Evolutionary conservation across 2,888 invertebrate species (phyloP).

Genomic region (Automeris io): DNA sequence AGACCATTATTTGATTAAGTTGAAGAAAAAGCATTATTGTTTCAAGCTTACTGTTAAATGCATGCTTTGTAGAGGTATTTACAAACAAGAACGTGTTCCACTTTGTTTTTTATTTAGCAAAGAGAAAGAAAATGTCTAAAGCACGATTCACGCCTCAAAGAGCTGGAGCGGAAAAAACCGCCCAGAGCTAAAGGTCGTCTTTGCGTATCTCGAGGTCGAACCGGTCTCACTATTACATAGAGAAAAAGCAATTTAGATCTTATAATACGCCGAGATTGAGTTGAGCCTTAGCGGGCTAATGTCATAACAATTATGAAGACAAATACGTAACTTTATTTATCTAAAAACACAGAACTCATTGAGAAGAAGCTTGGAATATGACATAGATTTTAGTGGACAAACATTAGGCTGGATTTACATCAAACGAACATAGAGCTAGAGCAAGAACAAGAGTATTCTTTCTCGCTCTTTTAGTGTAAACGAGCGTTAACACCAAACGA

Average conservation of each 20-base stretch:
- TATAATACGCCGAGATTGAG: slow-evolving; percentile 28
- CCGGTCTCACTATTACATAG: slow-evolving; percentile 28
- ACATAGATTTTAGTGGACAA: no score
- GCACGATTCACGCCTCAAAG: slow-evolving; percentile 25
- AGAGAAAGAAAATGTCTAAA: slow-evolving; percentile 30
- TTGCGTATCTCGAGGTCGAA: slow-evolving; percentile 36
- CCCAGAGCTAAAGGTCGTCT: slow-evolving; percentile 49
- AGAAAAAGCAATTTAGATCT: slow-evolving; percentile 45
- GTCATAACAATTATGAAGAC: slow-evolving; percentile 23
- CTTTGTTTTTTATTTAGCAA: slow-evolving; percentile 26
- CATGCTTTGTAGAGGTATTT: slow-evolving; percentile 5
- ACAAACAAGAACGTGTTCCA: slow-evolving; percentile 14
- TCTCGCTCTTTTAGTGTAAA: no score
- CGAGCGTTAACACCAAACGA: no score
- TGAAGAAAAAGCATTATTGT: neutral
- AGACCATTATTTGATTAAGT: neutral
- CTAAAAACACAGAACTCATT: no score
- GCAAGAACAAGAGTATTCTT: no score
- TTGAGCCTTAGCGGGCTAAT: slow-evolving; percentile 13
- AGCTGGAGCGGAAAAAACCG: slow-evolving; percentile 37
- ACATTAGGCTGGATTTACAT: no score
- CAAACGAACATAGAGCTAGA: no score
- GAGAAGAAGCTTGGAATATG: no score
- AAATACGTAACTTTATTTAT: slow-evolving; percentile 15
- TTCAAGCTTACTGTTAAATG: slow-evolving; percentile 2